Percentiles rank a stretch among this genome's conserved stretches.
Evolutionary conservation across 92 coral and sea anemone species (phyloP).

Genomic region (Paramuricea clavata): DNA sequence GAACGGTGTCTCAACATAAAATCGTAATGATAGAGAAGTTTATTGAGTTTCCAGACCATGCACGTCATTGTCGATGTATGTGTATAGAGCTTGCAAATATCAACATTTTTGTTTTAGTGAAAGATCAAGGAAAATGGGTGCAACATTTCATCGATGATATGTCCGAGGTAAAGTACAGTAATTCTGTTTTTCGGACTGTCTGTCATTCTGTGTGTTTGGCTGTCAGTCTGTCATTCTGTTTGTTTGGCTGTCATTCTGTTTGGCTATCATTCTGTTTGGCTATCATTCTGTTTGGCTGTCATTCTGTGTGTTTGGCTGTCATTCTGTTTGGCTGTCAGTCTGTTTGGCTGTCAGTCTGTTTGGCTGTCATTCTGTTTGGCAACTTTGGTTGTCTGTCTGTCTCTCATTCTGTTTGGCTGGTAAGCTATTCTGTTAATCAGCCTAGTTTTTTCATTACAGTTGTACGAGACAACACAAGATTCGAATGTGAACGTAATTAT

Average conservation of each 20-base stretch:
- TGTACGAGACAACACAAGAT: slow-evolving; percentile 80
- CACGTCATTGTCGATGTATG: no score
- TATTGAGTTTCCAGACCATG: no score
- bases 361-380: not conserved
- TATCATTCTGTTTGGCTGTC: not conserved
- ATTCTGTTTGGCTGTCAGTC: no score
- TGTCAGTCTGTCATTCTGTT: not conserved
- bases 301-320: not conserved
- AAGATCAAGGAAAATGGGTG: slow-evolving; percentile 98
- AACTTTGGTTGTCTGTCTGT: not conserved
- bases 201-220: not conserved
- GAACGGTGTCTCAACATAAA: no score
- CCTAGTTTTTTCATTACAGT: slow-evolving; percentile 70
- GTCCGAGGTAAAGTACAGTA: slow-evolving; percentile 85
- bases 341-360: not conserved
- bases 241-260: not conserved
- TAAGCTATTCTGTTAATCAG: no score
- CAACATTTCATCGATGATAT: slow-evolving; percentile 92
- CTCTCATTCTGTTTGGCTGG: not conserved
- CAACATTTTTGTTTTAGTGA: slow-evolving; percentile 56
- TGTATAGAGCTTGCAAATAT: not conserved
- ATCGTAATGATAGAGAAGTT: no score
- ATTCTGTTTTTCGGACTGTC: no score
- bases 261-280: not conserved
- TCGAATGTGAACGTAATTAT: slow-evolving; percentile 88